Conservation (phyloP, 2,113 vertebrate genomes). For the Diglossa brunneiventris region DNA sequence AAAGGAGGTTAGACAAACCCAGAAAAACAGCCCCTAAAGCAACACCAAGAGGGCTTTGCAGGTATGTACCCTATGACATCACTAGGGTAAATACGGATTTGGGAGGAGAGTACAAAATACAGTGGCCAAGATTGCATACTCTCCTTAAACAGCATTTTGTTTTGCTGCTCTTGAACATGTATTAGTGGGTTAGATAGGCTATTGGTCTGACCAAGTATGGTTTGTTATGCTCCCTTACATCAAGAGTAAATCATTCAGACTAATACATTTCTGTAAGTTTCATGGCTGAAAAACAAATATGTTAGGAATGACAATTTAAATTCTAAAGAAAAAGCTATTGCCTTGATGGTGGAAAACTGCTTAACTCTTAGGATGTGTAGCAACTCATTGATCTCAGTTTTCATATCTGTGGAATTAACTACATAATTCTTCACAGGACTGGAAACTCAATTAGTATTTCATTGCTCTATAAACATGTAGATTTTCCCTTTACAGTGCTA, state of each 20-base stretch:
- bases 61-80: background rate
- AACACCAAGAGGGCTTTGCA: background rate
- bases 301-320: background rate
- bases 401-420: background rate
- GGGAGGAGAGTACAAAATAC: background rate
- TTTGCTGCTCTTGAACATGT: background rate
- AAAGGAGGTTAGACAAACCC: background rate
- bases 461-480: background rate
- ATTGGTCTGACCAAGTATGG: background rate
- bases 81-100: background rate
- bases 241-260: background rate
- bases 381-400: background rate
- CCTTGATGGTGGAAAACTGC: background rate
- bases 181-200: background rate
- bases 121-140: background rate
- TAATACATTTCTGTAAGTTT: background rate
- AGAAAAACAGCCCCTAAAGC: background rate
- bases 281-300: background rate
- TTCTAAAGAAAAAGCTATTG: background rate
- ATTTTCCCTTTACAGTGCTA: background rate
- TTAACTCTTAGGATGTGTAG: background rate
- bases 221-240: background rate
- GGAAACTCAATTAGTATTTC: background rate
- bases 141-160: background rate
- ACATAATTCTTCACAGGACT: background rate